Evolutionary conservation across 2,113 vertebrate genomes (phyloP), one percentile per base, ranked within the genome.

Genomic region (Nesoenas mayeri): DNA sequence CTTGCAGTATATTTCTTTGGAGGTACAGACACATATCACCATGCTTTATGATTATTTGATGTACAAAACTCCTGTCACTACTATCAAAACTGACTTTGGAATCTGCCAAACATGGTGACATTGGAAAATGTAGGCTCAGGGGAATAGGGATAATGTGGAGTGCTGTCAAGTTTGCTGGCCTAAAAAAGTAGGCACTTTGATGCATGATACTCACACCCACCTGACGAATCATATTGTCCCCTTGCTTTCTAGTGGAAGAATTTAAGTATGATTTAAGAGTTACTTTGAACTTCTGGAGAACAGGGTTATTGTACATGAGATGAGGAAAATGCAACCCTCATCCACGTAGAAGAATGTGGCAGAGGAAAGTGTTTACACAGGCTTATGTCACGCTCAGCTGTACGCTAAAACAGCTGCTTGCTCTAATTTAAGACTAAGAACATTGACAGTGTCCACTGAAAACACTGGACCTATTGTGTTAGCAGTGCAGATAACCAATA

Each of bases 371-470:
- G 80, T 96, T 94, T 94, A 87, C 85, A 91, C 61, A 89, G 93
- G 84, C 94, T 96, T 96, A 96, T 95, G 96, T 97, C 95, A 91
- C 11, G 9, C 93, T 96, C 96, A 96, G 96, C 94, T 97, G 94
- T 96, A 97, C 58, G 5, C 91, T 96, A 31, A 94, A 97, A 88
- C 95, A 97, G 96, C 96, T 97, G 96, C 93, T 94, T 95, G 65
- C 83, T 93, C 90, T 96, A 95, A 96, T 96, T 97, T 96, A 92
- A 90, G 96, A 84, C 85, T 44, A 74, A 91, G 85, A 95, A 73
- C 69, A 57, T 88, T 57, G 85, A 66, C 57, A 86, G 61, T 67
- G 72, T 95, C 90, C 88, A 75, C 77, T 86, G 69, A 78, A 86
- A 94, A 96, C 93, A 96, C 69, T 92, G 80, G 48, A 48, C 38